Conservation (phyloP, 23 tunicate species). For the Clavelina lepadiformis region DNA sequence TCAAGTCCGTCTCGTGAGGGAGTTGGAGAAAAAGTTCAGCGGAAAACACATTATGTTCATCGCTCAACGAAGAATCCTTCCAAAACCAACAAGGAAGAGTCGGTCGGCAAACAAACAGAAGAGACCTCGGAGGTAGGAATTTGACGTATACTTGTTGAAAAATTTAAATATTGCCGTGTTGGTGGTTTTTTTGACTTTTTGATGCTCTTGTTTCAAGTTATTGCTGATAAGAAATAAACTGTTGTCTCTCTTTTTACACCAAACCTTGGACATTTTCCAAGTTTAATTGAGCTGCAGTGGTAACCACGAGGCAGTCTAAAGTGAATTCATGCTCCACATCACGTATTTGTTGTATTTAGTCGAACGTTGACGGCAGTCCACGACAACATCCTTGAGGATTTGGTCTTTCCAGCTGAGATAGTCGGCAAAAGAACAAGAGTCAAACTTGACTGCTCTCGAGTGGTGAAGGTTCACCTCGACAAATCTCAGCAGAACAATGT, state of each 20-base stretch:
- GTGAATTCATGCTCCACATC: not conserved
- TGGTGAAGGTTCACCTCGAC: constrained; percentile 80
- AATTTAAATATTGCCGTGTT: too few relatives aligned
- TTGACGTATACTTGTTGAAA: too few relatives aligned
- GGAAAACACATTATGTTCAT: constrained; percentile 90
- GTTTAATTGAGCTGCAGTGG: too few relatives aligned
- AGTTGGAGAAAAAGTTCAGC: constrained; percentile 95
- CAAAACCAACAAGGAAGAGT: constrained; percentile 59
- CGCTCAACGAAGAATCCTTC: constrained; percentile 90
- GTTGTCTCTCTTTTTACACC: too few relatives aligned
- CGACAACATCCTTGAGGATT: constrained; percentile 90
- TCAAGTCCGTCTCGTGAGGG: constrained; percentile 87
- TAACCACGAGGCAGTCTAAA: not conserved
- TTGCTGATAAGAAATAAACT: too few relatives aligned
- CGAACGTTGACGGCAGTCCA: constrained; percentile 90
- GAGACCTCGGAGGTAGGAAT: constrained; percentile 68
- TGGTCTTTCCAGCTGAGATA: constrained; percentile 93
- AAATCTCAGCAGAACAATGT: constrained; percentile 86
- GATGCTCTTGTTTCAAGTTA: too few relatives aligned
- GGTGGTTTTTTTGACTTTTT: too few relatives aligned
- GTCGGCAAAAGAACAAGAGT: constrained; percentile 85
- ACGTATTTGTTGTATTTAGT: constrained; percentile 19
- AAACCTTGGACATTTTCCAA: too few relatives aligned
- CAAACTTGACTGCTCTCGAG: constrained; percentile 53
- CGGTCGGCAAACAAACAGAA: constrained; percentile 52